Evolutionary conservation across 1,140 invertebrate genomes (phyloP).

Genomic region (Drosophila eugracilis): DNA sequence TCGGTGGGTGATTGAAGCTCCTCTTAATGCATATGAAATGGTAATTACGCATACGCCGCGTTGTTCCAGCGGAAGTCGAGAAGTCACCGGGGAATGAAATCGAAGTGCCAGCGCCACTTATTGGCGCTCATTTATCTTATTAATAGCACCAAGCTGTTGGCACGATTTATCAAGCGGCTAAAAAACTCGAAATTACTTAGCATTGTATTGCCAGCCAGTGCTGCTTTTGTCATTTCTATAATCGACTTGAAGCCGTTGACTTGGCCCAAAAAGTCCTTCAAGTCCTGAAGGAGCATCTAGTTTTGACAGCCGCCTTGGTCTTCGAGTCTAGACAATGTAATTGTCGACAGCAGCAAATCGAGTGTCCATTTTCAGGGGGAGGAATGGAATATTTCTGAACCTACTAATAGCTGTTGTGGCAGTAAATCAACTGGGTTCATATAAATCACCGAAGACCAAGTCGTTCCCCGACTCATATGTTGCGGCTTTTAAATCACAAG

Average conservation of each 20-base stretch:
- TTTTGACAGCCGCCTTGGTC: constrained; percentile 69
- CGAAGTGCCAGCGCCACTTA: constrained; percentile 65
- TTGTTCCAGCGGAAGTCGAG: constrained; percentile 68
- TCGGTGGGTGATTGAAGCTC: constrained; percentile 60
- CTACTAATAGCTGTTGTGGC: constrained; percentile 54
- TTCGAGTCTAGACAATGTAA: constrained; percentile 78
- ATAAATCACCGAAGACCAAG: constrained; percentile 67
- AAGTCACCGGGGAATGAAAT: constrained; percentile 46
- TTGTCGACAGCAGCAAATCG: constrained; percentile 56
- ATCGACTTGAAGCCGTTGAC: constrained; percentile 63
- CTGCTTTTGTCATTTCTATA: constrained; percentile 79
- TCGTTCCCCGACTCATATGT: constrained; percentile 54
- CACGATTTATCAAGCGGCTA: constrained; percentile 69
- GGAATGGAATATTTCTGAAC: constrained; percentile 1
- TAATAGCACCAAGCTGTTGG: constrained; percentile 56
- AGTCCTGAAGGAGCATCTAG: constrained; percentile 29
- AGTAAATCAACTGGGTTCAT: constrained; percentile 63
- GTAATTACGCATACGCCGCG: constrained; percentile 79
- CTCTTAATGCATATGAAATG: constrained; percentile 82
- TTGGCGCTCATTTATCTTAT: constrained; percentile 80
- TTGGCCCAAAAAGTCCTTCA: constrained; percentile 16
- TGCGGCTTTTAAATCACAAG: constrained; percentile 80
- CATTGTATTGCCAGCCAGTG: constrained; percentile 11
- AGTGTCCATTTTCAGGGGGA: constrained; percentile 27
- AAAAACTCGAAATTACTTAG: constrained; percentile 39